phyloP scores from a whole-genome alignment of 2,888 invertebrate genomes.

The Hermodice carunculata region DNA sequence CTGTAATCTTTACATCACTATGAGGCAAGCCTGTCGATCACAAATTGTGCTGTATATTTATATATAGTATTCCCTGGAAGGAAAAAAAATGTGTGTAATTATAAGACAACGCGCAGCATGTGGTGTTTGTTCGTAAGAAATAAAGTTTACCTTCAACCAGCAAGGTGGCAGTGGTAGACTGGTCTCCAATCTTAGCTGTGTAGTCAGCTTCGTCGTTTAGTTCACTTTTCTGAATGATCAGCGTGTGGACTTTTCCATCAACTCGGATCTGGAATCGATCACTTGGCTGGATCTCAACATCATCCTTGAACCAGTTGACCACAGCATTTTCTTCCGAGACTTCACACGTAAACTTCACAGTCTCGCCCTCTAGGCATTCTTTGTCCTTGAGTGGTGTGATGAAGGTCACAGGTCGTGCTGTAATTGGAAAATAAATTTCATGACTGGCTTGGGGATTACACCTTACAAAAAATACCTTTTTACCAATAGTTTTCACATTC shows the following conservation, averaged over 20 bases:
- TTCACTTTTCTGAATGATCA: constrained; percentile 53
- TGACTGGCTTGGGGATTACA: no score
- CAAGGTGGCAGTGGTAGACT: constrained; percentile 53
- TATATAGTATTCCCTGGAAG: no score
- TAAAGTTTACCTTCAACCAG: constrained; percentile 60
- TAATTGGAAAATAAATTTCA: no score
- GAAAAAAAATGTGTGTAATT: no score
- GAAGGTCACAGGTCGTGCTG: constrained; percentile 17
- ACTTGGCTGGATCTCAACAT: constrained; percentile 49
- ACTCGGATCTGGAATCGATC: constrained; percentile 51
- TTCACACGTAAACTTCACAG: constrained; percentile 41
- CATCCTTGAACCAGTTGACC: constrained; percentile 63
- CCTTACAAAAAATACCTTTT: no score
- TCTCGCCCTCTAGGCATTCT: background rate
- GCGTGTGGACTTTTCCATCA: constrained; percentile 55
- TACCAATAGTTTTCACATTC: no score
- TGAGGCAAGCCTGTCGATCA: no score
- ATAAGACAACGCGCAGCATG: no score
- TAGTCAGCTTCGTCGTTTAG: constrained; percentile 65
- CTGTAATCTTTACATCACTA: no score
- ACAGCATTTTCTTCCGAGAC: constrained; percentile 51
- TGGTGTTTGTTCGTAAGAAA: no score
- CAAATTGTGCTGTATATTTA: no score
- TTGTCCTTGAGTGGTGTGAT: background rate
- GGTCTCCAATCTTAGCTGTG: constrained; percentile 56